Evolutionary conservation across 2,113 vertebrate genomes (phyloP), one percentile per base, ranked within the genome.

Genomic region (Cynocephalus volans): DNA sequence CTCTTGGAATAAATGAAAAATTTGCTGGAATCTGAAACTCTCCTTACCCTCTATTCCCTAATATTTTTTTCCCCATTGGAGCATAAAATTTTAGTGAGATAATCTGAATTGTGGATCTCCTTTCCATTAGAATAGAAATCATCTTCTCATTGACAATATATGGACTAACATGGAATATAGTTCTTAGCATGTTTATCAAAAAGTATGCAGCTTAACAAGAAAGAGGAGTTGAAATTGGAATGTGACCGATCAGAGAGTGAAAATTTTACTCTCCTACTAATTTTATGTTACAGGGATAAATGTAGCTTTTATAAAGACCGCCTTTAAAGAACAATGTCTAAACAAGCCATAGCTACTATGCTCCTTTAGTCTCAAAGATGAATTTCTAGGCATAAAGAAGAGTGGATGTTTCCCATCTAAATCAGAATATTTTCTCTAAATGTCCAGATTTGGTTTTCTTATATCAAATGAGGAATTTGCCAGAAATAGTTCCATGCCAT

Each of bases 261-360:
- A 93, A 76, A 69, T 80, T 88, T 65, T 52, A 9, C 24, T 76
- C 36, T 73, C 67, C 67, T 41, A 33, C 58, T 56, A 21, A 73
- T 90, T 97, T 87, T 80, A 92, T 92, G 54, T 75, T 92, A 76
- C 0, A 76, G n/a, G 75, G 28, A 65, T 97, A 56, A 86, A 81
- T 41, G 12, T 69, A 31, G 18, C 48, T 76, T 83, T 96, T 50
- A 41, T 45, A 92, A 52, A 70, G 17, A 54, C 31, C 62, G 67
- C 21, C 14, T 88, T 79, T 91, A 80, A 94, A 70, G 48, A 94
- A 50, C 8, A 21, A 65, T 73, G 28, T 56, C 23, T 64, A 91
- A 76, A 58, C 19, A 52, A 88, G 56, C 77, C 81, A 26, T 36
- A 11, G 19, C 36, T 77, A 56, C 24, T 64, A 31, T 54, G 11